A percentile compares a stretch with the other conserved stretches of the same genome.
phyloP scores from a whole-genome alignment of 2,797 vertebrate species.

The Syngnathus rostellatus region DNA sequence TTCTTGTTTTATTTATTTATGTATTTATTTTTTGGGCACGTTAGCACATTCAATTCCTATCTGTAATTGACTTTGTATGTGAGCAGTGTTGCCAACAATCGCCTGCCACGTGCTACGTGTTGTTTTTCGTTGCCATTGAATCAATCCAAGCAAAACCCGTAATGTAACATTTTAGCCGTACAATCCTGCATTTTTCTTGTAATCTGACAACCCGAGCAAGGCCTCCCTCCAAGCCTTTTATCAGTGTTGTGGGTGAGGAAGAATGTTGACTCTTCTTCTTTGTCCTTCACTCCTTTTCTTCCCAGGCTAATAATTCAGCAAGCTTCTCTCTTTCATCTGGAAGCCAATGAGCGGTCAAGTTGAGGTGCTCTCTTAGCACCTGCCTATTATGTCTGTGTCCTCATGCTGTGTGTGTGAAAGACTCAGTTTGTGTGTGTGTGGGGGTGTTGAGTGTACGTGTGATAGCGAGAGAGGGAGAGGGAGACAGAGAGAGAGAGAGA shows the following conservation, averaged over 20 bases:
- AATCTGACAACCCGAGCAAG: constrained; percentile 37
- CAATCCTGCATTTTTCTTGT: constrained; percentile 24
- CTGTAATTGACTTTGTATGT: neutral
- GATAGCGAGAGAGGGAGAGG: constrained; percentile 12
- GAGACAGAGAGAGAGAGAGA: constrained; percentile 9
- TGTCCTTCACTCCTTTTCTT: neutral
- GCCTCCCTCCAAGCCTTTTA: constrained; percentile 15
- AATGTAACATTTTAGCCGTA: neutral
- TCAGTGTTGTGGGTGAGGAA: constrained; percentile 24
- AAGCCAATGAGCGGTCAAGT: constrained; percentile 41
- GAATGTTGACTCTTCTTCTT: constrained; percentile 12
- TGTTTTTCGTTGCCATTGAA: neutral
- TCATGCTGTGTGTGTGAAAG: constrained; percentile 1
- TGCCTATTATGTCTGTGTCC: constrained; percentile 33
- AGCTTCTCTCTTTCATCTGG: constrained; percentile 18
- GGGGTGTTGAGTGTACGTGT: constrained; percentile 1
- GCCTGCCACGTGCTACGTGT: neutral
- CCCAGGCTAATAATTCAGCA: neutral
- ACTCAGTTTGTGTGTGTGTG: constrained; percentile 1
- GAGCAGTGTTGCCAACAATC: neutral
- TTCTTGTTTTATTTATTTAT: neutral
- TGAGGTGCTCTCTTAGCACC: constrained; percentile 48
- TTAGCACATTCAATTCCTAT: neutral
- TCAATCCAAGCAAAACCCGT: neutral
- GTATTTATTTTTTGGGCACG: neutral